These are phyloP conservation scores for Caretta caretta DNA, from an alignment of 2,113 vertebrate genomes.

Conservation along the genomic window DNA sequence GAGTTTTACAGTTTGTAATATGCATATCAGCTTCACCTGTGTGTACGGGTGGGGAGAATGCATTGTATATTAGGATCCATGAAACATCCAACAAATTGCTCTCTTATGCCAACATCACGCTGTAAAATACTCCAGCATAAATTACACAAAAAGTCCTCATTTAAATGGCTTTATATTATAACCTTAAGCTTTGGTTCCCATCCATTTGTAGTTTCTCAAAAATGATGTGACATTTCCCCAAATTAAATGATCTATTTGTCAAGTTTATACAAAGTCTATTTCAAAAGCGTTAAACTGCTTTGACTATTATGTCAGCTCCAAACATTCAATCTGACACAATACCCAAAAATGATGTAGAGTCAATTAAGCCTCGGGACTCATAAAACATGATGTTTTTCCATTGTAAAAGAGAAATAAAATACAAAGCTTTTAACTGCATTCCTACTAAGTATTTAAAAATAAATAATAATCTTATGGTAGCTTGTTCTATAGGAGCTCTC, in stretches of 20 bases:
- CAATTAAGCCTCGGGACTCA: slow-evolving; percentile 33
- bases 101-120: not conserved
- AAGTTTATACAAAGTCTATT: not conserved
- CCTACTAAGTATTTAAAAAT: not conserved
- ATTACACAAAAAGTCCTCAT: not conserved
- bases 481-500: slow-evolving; percentile 28
- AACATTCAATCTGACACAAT: not conserved
- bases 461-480: not conserved
- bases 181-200: slow-evolving; percentile 22
- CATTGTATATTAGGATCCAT: not conserved
- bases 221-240: not conserved
- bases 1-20: not conserved
- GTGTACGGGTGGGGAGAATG: not conserved
- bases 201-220: slow-evolving; percentile 26
- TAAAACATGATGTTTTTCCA: not conserved
- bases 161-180: slow-evolving; percentile 4
- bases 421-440: not conserved
- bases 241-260: slow-evolving; percentile 49
- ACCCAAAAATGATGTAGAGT: not conserved
- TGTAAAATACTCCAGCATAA: slow-evolving; percentile 22
- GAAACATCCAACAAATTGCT: slow-evolving; percentile 18
- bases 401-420: slow-evolving; percentile 5
- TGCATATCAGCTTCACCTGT: rapidly evolving
- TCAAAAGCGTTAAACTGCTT: slow-evolving; percentile 27
- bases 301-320: not conserved